phyloP scores from a whole-genome alignment of 2,113 vertebrate genomes.

The Lampris incognitus region DNA sequence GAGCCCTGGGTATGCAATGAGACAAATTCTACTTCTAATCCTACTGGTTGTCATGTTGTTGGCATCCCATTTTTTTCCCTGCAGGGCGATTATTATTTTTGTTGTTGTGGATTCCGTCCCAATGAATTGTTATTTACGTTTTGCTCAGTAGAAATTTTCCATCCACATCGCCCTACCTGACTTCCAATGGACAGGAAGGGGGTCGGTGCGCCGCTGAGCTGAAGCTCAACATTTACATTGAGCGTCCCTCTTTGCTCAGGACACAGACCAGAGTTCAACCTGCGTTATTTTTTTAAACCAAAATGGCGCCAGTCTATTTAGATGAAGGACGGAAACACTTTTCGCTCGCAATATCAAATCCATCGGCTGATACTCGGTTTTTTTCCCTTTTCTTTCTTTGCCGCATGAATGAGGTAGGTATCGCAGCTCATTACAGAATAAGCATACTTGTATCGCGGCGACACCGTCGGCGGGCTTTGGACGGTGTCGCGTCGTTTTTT shows the following conservation, averaged over 20 bases:
- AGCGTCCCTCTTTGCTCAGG: conserved; percentile 56
- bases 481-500: too few species aligned
- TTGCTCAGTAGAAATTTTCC: too few species aligned
- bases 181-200: not conserved
- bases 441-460: not conserved
- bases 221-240: conserved; percentile 31
- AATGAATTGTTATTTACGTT: too few species aligned
- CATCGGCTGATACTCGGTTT: conserved; percentile 36
- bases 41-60: too few species aligned
- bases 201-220: conserved; percentile 16
- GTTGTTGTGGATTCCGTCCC: too few species aligned
- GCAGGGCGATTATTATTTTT: too few species aligned
- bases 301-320: conserved; percentile 78
- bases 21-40: too few species aligned
- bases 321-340: conserved; percentile 60
- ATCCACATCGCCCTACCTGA: too few species aligned
- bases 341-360: conserved; percentile 59
- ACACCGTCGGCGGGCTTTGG: too few species aligned
- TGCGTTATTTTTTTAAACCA: conserved; percentile 75
- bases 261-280: conserved; percentile 59
- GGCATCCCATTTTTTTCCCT: too few species aligned
- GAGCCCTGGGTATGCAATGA: too few species aligned
- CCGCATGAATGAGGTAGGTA: conserved; percentile 69
- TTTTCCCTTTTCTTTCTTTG: not conserved
- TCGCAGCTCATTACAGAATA: not conserved